phyloP scores from a whole-genome alignment of 1,140 invertebrate genomes.

The Drosophila lini region DNA sequence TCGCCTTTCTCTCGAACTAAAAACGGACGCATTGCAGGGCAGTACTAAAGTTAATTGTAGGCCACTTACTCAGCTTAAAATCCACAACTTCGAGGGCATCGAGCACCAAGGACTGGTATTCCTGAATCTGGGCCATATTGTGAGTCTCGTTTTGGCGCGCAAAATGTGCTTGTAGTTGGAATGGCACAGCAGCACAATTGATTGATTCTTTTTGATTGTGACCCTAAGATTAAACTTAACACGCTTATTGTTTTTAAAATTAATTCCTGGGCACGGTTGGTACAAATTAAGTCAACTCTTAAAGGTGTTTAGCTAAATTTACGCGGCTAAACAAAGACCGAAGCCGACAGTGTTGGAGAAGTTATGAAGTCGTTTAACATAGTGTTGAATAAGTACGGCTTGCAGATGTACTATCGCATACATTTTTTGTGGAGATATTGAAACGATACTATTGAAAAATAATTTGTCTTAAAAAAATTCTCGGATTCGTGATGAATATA shows the following conservation, averaged over 20 bases:
- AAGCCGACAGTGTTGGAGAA: conserved; percentile 51
- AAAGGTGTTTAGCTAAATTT: conserved; percentile 44
- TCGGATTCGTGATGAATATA: too few species aligned
- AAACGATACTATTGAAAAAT: neutral
- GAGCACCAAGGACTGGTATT: conserved; percentile 87
- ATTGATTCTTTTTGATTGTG: neutral
- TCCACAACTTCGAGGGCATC: conserved; percentile 91
- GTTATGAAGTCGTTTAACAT: neutral
- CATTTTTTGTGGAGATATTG: neutral
- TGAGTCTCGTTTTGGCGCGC: conserved; percentile 37
- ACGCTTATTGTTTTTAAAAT: neutral
- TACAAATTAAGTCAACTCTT: conserved; percentile 19
- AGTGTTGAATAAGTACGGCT: conserved; percentile 14
- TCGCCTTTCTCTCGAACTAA: conserved; percentile 89
- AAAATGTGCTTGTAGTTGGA: conserved; percentile 54
- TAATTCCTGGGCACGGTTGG: conserved; percentile 13
- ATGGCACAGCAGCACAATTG: neutral
- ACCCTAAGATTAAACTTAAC: neutral
- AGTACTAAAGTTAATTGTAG: neutral
- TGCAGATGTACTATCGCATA: conserved; percentile 3
- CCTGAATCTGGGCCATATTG: conserved; percentile 79
- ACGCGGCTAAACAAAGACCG: conserved; percentile 74
- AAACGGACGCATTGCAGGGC: conserved; percentile 21
- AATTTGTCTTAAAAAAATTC: neutral
- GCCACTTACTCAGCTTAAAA: conserved; percentile 90